Evolutionary conservation across 2,888 invertebrate species (phyloP).

Genomic region (Chydorus sphaericus): DNA sequence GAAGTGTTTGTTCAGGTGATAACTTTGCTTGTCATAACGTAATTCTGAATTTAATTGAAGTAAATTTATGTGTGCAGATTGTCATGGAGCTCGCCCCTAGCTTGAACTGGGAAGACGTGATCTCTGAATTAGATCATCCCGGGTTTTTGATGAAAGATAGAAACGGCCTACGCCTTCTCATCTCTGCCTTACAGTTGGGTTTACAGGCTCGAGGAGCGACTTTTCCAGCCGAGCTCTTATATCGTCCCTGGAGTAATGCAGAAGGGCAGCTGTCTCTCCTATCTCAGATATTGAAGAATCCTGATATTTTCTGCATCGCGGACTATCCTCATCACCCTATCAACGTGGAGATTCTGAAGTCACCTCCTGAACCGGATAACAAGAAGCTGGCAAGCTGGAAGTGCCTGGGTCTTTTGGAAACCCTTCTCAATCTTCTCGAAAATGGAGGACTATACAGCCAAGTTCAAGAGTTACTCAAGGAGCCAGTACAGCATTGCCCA

Average conservation of each 20-base stretch:
- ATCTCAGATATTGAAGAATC: conserved; percentile 68
- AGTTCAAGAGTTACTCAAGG: conserved; percentile 78
- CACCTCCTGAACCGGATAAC: conserved; percentile 85
- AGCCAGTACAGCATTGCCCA: conserved; percentile 83
- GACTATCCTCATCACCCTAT: conserved; percentile 81
- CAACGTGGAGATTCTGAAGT: conserved; percentile 75
- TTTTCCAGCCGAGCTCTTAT: conserved; percentile 79
- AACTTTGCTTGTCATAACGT: conserved; percentile 1
- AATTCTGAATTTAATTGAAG: conserved; percentile 6
- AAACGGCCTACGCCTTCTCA: conserved; percentile 63
- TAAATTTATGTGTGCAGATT: conserved; percentile 25
- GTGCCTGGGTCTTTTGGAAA: conserved; percentile 77
- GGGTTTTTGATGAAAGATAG: conserved; percentile 80
- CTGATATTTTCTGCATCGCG: conserved; percentile 87
- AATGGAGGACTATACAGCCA: conserved; percentile 58
- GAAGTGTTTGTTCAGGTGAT: conserved; percentile 62
- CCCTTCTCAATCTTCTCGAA: conserved; percentile 72
- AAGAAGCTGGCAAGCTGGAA: conserved; percentile 89
- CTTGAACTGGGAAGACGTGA: conserved; percentile 84
- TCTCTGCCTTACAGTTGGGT: conserved; percentile 66
- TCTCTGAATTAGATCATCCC: conserved; percentile 75
- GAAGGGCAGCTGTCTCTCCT: conserved; percentile 78
- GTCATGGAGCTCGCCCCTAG: conserved; percentile 36
- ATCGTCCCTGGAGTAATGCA: conserved; percentile 80
- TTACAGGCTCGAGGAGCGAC: conserved; percentile 54